These are phyloP conservation scores for Lobophora halterata DNA, from an alignment of 2,888 invertebrate species.

Conservation along the genomic window DNA sequence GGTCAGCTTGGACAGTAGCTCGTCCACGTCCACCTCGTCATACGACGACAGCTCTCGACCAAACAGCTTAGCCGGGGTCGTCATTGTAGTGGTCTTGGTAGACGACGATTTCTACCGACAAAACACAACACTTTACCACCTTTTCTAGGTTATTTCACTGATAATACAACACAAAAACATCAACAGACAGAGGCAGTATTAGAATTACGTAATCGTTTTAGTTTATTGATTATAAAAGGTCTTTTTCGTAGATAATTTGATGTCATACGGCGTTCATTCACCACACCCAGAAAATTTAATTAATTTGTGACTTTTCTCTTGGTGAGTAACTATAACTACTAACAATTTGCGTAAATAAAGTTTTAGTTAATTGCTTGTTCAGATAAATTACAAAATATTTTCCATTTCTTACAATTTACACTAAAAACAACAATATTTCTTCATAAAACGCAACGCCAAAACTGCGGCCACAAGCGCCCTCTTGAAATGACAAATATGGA, in stretches of 20 bases:
- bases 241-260: conserved; percentile 37
- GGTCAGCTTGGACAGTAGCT: conserved; percentile 94
- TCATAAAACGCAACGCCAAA: conserved; percentile 29
- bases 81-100: conserved; percentile 94
- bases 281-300: conserved; percentile 65
- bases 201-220: conserved; percentile 37
- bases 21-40: conserved; percentile 98
- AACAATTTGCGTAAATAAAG: neutral
- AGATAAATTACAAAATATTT: neutral
- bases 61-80: conserved; percentile 93
- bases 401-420: conserved; percentile 42
- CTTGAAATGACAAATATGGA: conserved; percentile 60
- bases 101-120: conserved; percentile 90
- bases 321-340: neutral
- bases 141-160: conserved; percentile 17
- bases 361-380: neutral
- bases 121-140: conserved; percentile 44
- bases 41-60: conserved; percentile 94
- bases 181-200: neutral
- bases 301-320: conserved; percentile 37
- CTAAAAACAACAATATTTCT: conserved; percentile 30
- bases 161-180: neutral
- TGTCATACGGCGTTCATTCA: conserved; percentile 54
- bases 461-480: conserved; percentile 46
- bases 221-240: conserved; percentile 53